phyloP scores from a whole-genome alignment of 2,888 invertebrate species.

The Hydropsyche betteni region DNA sequence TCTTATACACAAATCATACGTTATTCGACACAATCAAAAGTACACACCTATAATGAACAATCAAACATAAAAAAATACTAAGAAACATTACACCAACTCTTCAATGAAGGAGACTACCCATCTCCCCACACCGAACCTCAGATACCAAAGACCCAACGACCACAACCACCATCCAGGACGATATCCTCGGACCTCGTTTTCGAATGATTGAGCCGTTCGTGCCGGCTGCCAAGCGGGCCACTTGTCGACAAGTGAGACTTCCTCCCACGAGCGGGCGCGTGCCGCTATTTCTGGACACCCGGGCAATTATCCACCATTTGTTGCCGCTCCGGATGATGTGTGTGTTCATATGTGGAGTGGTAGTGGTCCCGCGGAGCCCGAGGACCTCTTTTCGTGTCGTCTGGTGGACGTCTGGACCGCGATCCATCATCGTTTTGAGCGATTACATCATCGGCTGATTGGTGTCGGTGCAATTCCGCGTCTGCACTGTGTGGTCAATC shows the following conservation, averaged over 20 bases:
- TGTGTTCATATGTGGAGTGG: background rate
- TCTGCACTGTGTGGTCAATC: too few relatives aligned
- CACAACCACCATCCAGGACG: background rate
- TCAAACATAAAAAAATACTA: too few relatives aligned
- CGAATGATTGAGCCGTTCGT: slow-evolving; percentile 33
- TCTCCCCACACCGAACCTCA: too few relatives aligned
- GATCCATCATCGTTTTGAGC: background rate
- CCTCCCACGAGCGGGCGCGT: slow-evolving; percentile 44
- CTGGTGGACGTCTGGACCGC: background rate
- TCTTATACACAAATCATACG: too few relatives aligned
- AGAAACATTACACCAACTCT: too few relatives aligned
- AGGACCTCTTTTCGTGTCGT: background rate
- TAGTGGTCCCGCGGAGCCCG: background rate
- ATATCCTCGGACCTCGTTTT: slow-evolving; percentile 20
- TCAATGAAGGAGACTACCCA: too few relatives aligned
- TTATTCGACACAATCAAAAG: too few relatives aligned
- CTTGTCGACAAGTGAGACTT: slow-evolving; percentile 45
- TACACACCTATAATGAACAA: too few relatives aligned
- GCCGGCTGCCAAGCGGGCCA: slow-evolving; percentile 23
- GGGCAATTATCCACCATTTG: slow-evolving; percentile 31
- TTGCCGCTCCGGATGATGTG: background rate
- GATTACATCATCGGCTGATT: too few relatives aligned
- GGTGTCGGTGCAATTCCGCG: too few relatives aligned
- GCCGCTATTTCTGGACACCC: slow-evolving; percentile 39
- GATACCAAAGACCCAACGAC: too few relatives aligned